Conservation (phyloP, 2,113 vertebrate genomes). For the Enhydra lutris region DNA sequence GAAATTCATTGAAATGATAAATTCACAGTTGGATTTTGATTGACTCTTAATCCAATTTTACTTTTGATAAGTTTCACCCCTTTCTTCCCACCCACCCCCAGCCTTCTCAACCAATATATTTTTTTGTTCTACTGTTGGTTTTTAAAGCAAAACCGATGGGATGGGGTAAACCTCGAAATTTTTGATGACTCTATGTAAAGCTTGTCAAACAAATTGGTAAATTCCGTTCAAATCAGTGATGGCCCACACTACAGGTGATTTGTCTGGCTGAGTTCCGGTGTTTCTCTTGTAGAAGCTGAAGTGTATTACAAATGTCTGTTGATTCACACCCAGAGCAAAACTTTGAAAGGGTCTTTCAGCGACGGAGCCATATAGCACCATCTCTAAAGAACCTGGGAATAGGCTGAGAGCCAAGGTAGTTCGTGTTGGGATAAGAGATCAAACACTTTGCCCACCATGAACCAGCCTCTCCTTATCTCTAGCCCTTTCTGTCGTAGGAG, state of each 20-base stretch:
- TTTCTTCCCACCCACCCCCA: conserved; percentile 57
- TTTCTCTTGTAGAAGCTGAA: neutral
- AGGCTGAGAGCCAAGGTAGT: neutral
- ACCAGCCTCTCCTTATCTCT: neutral
- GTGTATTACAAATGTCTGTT: neutral
- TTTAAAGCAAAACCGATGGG: conserved; percentile 69
- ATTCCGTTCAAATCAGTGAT: conserved; percentile 61
- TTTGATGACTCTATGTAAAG: conserved; percentile 65
- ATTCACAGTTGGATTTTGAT: conserved; percentile 88
- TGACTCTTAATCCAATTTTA: conserved; percentile 90
- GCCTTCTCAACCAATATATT: conserved; percentile 71
- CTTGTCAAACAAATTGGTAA: conserved; percentile 59
- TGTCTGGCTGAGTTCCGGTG: neutral
- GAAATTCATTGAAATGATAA: conserved; percentile 90
- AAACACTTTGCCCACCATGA: neutral
- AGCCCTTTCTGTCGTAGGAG: neutral
- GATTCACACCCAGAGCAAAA: conserved; percentile 6
- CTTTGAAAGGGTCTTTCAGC: neutral
- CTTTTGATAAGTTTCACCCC: conserved; percentile 81
- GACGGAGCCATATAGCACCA: neutral
- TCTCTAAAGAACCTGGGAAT: neutral
- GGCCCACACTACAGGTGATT: neutral
- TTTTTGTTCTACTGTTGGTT: conserved; percentile 78
- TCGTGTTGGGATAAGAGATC: neutral
- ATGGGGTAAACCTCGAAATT: conserved; percentile 57